These are phyloP conservation scores for Himalopsyche japonica DNA, from an alignment of 2,888 invertebrate species.

Conservation along the genomic window DNA sequence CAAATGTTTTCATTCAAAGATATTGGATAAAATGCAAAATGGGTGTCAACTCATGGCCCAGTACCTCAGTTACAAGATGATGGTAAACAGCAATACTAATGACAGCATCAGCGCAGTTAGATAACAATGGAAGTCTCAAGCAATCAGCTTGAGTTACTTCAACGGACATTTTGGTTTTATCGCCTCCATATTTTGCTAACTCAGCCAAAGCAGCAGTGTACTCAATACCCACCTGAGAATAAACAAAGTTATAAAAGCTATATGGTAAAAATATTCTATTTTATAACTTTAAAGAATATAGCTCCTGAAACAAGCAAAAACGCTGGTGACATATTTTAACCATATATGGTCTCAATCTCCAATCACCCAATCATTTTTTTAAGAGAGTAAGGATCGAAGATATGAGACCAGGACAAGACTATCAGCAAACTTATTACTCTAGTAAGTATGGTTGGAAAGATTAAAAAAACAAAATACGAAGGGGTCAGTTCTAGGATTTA, in stretches of 20 bases:
- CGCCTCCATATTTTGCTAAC: slow-evolving; percentile 57
- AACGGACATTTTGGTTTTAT: slow-evolving; percentile 43
- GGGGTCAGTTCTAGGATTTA: too few species aligned
- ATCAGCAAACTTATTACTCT: too few species aligned
- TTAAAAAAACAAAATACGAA: too few species aligned
- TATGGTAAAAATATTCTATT: neutral
- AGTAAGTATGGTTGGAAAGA: too few species aligned
- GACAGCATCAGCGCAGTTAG: slow-evolving; percentile 73
- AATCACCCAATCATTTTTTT: neutral
- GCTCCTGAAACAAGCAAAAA: too few species aligned
- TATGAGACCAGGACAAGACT: neutral
- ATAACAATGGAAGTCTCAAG: slow-evolving; percentile 70
- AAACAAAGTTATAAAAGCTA: neutral
- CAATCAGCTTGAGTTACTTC: slow-evolving; percentile 79
- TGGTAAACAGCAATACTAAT: slow-evolving; percentile 97
- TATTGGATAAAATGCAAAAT: neutral
- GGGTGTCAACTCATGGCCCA: neutral
- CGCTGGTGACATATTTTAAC: too few species aligned
- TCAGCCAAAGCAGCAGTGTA: slow-evolving; percentile 70
- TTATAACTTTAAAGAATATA: too few species aligned
- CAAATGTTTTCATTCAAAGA: neutral
- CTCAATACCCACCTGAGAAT: slow-evolving; percentile 65
- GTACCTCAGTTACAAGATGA: slow-evolving; percentile 83
- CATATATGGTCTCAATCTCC: too few species aligned
- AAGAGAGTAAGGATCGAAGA: neutral